These are phyloP conservation scores for Spodoptera littoralis DNA, from an alignment of 2,888 invertebrate species.

Conservation along the genomic window DNA sequence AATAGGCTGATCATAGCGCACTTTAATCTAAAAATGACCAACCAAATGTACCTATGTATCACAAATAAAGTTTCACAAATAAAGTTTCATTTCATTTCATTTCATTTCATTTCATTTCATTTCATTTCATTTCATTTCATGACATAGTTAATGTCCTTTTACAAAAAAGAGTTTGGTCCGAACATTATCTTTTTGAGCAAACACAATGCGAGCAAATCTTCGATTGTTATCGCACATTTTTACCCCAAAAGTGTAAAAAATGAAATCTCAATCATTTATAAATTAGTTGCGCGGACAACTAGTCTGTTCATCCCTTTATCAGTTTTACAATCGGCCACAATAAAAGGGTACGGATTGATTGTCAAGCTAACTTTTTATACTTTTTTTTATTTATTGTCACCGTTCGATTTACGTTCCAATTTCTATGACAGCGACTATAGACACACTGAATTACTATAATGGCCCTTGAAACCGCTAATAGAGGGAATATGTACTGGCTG, in stretches of 20 bases:
- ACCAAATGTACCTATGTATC: too few species aligned
- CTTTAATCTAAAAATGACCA: too few species aligned
- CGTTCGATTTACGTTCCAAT: slow-evolving; percentile 76
- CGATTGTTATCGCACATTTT: slow-evolving; percentile 48
- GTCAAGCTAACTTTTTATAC: slow-evolving; percentile 74
- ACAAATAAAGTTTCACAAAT: too few species aligned
- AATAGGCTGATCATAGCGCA: too few species aligned
- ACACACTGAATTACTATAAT: slow-evolving; percentile 71
- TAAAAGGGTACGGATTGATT: slow-evolving; percentile 85
- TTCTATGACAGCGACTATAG: slow-evolving; percentile 65
- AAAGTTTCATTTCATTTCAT: too few species aligned
- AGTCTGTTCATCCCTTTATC: slow-evolving; percentile 86
- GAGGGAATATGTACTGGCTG: slow-evolving; percentile 43
- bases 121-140: too few species aligned
- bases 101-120: too few species aligned
- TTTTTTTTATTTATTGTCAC: slow-evolving; percentile 76
- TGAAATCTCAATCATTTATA: slow-evolving; percentile 88
- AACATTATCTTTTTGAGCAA: slow-evolving; percentile 6
- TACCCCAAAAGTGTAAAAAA: slow-evolving; percentile 73
- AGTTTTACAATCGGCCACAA: slow-evolving; percentile 83
- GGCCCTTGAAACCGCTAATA: slow-evolving; percentile 74
- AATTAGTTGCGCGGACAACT: slow-evolving; percentile 87
- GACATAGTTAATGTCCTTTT: too few species aligned
- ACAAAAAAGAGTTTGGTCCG: slow-evolving; percentile 1
- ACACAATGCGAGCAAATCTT: slow-evolving; percentile 23